Base-by-base conservation (phyloP, 2,797 vertebrate genomes). In the Calcarius lapponicus region DNA sequence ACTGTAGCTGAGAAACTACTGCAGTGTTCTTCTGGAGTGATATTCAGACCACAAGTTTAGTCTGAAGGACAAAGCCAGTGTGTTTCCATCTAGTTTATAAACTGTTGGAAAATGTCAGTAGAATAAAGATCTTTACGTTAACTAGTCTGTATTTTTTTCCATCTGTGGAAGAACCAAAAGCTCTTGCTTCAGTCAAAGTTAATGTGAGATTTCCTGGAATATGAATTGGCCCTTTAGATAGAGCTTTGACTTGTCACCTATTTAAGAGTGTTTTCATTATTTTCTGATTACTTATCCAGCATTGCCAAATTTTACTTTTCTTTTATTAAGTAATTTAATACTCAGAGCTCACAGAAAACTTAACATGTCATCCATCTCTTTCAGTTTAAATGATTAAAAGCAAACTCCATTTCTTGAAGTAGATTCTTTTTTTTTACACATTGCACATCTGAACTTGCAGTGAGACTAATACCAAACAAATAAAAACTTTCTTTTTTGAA, bases 281-380 rank as follows among this genome's bases (percentile, higher is more conserved):
- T 96, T 97, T 97, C 88, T 96, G 96, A 97, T 97, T 94, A 92
- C 93, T 94, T 93, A 94, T 66, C 47, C 29, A 45, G 74, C 50
- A 28, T 96, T 96, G 91, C 95, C 96, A 96, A 96, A 95, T 93
- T 90, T 96, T 95, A 82, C 82, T 92, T 94, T 95, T 97, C 84
- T 96, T 84, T 97, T 96, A 96, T 97, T 96, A 96, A 97, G 95
- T 97, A 95, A 97, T 97, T 93, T 97, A 96, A 97, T 97, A 97
- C 96, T 95, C 80, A 62, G 76, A 96, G 84, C 93, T 95, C 82
- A 86, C 84, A 95, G 72, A 87, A 96, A 94, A 83, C 75, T 95
- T 95, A 71, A 87, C 57, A 47, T 96, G 88, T 95, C 92, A 97
- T 97, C 75, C 94, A 97, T 96, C 91, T 96, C 95, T 96, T 97